Evolutionary conservation across 2,797 vertebrate genomes (phyloP).

Genomic region (Oreochromis mossambicus): DNA sequence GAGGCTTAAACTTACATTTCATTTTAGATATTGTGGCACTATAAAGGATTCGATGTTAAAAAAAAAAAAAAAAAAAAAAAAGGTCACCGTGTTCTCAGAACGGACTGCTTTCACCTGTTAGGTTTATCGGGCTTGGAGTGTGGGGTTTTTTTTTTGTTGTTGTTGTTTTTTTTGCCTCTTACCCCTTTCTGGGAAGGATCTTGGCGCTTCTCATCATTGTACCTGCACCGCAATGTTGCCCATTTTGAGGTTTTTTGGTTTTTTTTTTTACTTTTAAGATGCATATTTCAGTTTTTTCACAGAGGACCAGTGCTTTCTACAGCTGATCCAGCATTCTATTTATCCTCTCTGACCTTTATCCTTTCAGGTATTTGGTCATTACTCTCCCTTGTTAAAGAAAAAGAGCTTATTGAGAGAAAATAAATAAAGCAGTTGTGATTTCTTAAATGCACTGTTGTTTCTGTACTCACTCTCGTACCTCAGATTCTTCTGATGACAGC

Average conservation of each 20-base stretch:
- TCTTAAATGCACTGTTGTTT: constrained; percentile 66
- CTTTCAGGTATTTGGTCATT: constrained; percentile 94
- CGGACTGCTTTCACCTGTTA: constrained; percentile 59
- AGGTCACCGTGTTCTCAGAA: constrained; percentile 59
- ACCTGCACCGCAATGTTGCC: constrained; percentile 72
- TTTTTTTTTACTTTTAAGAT: constrained; percentile 75
- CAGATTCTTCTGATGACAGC: not conserved
- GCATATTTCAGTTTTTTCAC: constrained; percentile 70
- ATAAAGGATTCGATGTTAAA: constrained; percentile 55
- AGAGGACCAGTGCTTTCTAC: constrained; percentile 68
- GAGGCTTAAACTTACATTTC: constrained; percentile 70
- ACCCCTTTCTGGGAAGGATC: constrained; percentile 50
- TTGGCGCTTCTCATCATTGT: constrained; percentile 58
- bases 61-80: not conserved
- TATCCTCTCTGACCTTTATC: constrained; percentile 88
- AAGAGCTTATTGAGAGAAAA: constrained; percentile 90
- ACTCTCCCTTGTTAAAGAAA: constrained; percentile 83
- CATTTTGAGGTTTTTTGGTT: constrained; percentile 18
- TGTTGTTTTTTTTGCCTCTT: constrained; percentile 12
- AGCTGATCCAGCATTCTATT: constrained; percentile 71
- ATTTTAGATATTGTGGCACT: constrained; percentile 74
- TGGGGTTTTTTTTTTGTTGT: constrained; percentile 11
- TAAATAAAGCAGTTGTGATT: constrained; percentile 81
- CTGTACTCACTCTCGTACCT: constrained; percentile 33
- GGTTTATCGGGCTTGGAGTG: constrained; percentile 57